Base-by-base conservation (phyloP, 2,888 invertebrate genomes). In the Odontothrips loti region DNA sequence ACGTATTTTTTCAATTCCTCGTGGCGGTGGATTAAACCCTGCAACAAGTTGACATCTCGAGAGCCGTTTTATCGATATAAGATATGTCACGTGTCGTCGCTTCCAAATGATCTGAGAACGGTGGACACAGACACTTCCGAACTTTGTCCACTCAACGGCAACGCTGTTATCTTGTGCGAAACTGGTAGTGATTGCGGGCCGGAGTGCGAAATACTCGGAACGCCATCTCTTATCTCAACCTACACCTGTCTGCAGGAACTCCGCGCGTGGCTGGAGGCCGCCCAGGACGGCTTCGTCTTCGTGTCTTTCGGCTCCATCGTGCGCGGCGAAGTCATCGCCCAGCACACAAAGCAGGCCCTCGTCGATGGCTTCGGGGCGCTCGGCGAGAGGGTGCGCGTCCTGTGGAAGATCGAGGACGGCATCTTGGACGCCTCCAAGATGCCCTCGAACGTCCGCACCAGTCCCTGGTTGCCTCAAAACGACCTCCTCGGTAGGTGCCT, bases 241-340 rank as follows among this genome's bases (percentile, higher is more conserved):
- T n/a, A n/a, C n/a, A n/a, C n/a, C n/a, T n/a, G n/a, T n/a, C n/a
- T 82, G 20, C 58, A 87, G 87, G 85, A 86, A 11, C 82, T 87
- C 0, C 58, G 86, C 80, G 85, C 86, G 81, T 87, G 86, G 85
- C 81, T 87, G 79, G 85, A 87, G 80, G 85, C 84, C 0, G 86
- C 86, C 79, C 83, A 82, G 4, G 51, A 86, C 51, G 87, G 88
- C 1, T 86, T 85, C 58, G 82, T 88, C 11, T 87, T 86, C 51
- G 84, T 87, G 51, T 86, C 86, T 0, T 87, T 88, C 75, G 88
- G 87, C 0, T 87, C 87, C 0, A 86, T 87, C 85, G 82, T 87
- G 4, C 86, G 85, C 79, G 23, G 68, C 10, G 1, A 47, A 0
- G 0, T 1, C 12, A 2, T 82, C 27, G 80, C 80, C 10, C 58